phyloP scores from a whole-genome alignment of 2,113 vertebrate genomes.

The Petrocephalus zakoni region DNA sequence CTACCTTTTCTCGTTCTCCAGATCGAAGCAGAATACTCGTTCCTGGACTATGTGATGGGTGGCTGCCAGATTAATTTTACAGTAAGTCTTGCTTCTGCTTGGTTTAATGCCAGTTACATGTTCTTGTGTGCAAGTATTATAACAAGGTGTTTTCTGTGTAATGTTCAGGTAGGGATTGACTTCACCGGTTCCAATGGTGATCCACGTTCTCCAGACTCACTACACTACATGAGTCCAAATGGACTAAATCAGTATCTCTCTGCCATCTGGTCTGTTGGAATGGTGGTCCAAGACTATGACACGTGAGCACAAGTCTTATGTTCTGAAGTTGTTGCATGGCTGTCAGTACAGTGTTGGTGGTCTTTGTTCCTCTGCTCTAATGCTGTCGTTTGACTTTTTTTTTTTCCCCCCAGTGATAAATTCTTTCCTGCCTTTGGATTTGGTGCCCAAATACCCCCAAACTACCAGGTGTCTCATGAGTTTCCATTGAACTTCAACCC shows the following conservation, averaged over 20 bases:
- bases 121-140: neutral
- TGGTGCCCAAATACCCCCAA: slow-evolving; percentile 83
- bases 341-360: neutral
- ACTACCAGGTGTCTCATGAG: slow-evolving; percentile 84
- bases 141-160: neutral
- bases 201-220: slow-evolving; percentile 78
- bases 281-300: slow-evolving; percentile 89
- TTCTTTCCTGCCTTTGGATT: slow-evolving; percentile 89
- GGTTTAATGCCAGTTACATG: neutral
- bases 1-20: slow-evolving; percentile 32
- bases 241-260: slow-evolving; percentile 83
- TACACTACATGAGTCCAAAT: slow-evolving; percentile 81
- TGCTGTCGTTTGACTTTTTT: slow-evolving; percentile 20
- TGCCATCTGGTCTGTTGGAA: slow-evolving; percentile 86
- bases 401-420: slow-evolving; percentile 80
- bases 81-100: slow-evolving; percentile 50
- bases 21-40: slow-evolving; percentile 69
- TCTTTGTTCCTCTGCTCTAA: neutral
- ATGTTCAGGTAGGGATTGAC: slow-evolving; percentile 78
- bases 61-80: slow-evolving; percentile 80
- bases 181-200: slow-evolving; percentile 92
- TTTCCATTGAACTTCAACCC: slow-evolving; percentile 92
- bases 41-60: slow-evolving; percentile 78
- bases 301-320: slow-evolving; percentile 49
- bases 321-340: neutral